Percentiles rank a stretch among this genome's conserved stretches.
These are phyloP conservation scores for Melanotaenia boesemani DNA, from an alignment of 2,797 vertebrate species.

Conservation along the genomic window DNA sequence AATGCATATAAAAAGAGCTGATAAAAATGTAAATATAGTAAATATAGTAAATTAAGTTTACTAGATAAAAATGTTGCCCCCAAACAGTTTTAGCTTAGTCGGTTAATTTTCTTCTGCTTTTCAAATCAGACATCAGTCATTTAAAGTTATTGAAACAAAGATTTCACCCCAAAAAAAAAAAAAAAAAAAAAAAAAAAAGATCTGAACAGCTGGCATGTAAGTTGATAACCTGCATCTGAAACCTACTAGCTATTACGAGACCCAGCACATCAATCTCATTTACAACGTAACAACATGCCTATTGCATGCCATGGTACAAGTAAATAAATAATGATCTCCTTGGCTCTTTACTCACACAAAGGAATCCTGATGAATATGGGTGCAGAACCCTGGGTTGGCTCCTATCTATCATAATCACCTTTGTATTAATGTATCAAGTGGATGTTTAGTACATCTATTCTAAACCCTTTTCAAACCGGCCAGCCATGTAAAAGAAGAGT, in stretches of 20 bases:
- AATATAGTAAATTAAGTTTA: neutral
- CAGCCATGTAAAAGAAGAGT: slow-evolving; percentile 36
- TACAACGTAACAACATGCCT: slow-evolving; percentile 53
- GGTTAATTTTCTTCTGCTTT: neutral
- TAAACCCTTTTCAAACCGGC: slow-evolving; percentile 37
- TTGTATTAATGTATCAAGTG: slow-evolving; percentile 48
- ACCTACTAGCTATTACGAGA: slow-evolving; percentile 26
- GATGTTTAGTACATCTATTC: slow-evolving; percentile 32
- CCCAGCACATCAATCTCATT: slow-evolving; percentile 56
- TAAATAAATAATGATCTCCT: slow-evolving; percentile 72
- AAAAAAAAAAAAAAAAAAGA: too few relatives aligned
- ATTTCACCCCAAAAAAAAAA: too few relatives aligned
- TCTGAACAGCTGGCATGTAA: slow-evolving; percentile 29
- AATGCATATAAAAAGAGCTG: neutral
- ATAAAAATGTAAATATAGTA: neutral
- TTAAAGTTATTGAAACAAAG: neutral
- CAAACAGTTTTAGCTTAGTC: neutral
- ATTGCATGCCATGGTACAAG: slow-evolving; percentile 35
- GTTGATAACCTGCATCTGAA: slow-evolving; percentile 39
- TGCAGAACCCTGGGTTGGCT: slow-evolving; percentile 35
- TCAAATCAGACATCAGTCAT: neutral
- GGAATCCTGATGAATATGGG: slow-evolving; percentile 39
- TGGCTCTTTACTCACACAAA: slow-evolving; percentile 66
- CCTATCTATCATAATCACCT: slow-evolving; percentile 44
- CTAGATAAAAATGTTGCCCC: neutral